Evolutionary conservation across 1,140 invertebrate genomes (phyloP), one percentile per base, ranked within the genome.

Genomic region (Orchesella cincta): DNA sequence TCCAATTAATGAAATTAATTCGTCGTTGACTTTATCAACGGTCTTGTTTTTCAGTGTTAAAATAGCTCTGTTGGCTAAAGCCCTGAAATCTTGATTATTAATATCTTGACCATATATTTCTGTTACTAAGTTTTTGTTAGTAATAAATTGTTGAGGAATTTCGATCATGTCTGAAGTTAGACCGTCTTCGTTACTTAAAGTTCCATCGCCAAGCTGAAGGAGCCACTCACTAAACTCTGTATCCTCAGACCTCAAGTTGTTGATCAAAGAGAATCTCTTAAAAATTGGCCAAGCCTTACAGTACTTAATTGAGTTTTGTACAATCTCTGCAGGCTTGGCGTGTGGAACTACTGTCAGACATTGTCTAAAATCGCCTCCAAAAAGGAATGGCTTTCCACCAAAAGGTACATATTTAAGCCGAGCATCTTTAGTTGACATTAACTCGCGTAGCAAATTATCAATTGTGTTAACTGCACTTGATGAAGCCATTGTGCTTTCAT

Each of bases 331-430:
- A 72, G 78, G 73, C n/a, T 85, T 87, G 77, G 81, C 84, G 82
- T 83, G 81, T 62, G 81, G 78, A 33, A 87, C 84, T 3, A 88
- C 84, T 1, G 86, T 86, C 33, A 88, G 78, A 28, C 83, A 88
- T 83, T 89, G 86, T 72, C 86, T 75, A 81, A 88, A 89, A 84
- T 89, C 86, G 54, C 87, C 86, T 0, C 79, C 79, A 39, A 78
- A 2, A 5, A 78, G 3, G 3, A 80, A n/a, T 16, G 74, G 39
- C 71, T 78, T 79, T 8, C 67, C 62, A 8, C 78, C 78, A 51
- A 79, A 85, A 57, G 79, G 83, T 36, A 62, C 51, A 5, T 52
- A 8, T 20, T 12, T 8, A 8, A 46, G 23, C 14, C 52, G 52
- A 5, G 3, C 23, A 26, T 57, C 23, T 57, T 18, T 23, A 64